phyloP scores from a whole-genome alignment of 2,888 invertebrate species.

The Litoditis marina region DNA sequence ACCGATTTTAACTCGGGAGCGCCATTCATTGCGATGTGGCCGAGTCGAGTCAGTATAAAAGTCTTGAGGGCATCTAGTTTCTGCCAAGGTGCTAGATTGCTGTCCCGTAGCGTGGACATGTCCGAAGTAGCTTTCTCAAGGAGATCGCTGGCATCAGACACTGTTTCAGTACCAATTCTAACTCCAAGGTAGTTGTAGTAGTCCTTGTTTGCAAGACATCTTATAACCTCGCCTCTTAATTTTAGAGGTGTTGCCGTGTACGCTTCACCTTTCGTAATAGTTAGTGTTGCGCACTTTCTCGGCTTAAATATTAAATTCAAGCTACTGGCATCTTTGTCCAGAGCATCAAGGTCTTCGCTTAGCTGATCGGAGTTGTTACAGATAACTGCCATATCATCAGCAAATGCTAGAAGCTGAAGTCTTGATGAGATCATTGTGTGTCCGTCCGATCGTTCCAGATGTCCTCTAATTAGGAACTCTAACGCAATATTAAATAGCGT shows the following conservation, averaged over 20 bases:
- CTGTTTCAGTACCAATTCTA: background rate
- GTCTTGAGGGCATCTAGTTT: slow-evolving; percentile 19
- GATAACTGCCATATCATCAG: slow-evolving; percentile 2
- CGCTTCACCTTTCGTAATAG: background rate
- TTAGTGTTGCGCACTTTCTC: slow-evolving; percentile 18
- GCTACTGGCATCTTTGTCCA: background rate
- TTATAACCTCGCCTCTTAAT: background rate
- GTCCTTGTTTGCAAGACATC: background rate
- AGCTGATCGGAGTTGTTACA: background rate
- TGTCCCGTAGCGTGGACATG: background rate
- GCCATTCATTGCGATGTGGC: slow-evolving; percentile 6
- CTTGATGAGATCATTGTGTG: background rate
- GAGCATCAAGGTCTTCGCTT: background rate
- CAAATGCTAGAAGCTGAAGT: background rate
- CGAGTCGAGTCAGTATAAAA: slow-evolving; percentile 15
- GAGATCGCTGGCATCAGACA: background rate
- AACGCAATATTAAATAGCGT: background rate
- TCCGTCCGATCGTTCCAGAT: background rate
- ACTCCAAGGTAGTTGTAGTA: slow-evolving; percentile 18
- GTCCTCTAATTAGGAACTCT: background rate
- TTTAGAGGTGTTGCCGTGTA: background rate
- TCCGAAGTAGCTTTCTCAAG: slow-evolving; percentile 1
- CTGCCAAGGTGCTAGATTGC: slow-evolving; percentile 18
- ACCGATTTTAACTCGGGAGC: background rate
- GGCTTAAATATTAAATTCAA: slow-evolving; percentile 17